phyloP scores from a whole-genome alignment of 2,888 invertebrate genomes.

The Xanthorhoe designata region DNA sequence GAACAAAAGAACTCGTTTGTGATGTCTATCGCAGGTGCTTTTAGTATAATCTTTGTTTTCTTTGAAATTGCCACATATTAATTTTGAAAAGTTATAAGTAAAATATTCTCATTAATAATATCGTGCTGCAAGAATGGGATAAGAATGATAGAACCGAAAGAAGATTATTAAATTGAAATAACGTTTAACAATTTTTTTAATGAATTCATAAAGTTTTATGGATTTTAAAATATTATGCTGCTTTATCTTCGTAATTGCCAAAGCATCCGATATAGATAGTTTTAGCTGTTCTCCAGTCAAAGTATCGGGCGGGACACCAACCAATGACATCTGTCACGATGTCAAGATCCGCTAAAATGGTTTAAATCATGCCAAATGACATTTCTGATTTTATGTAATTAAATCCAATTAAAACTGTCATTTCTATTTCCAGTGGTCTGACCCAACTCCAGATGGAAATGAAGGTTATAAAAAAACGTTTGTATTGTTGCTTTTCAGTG shows the following conservation, averaged over 20 bases:
- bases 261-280: no score
- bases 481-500: neutral
- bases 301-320: no score
- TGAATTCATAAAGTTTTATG: no score
- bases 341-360: neutral
- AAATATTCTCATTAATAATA: no score
- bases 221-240: no score
- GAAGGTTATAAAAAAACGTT: neutral
- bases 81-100: neutral
- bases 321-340: no score
- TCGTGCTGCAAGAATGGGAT: no score
- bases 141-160: no score
- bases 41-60: constrained; percentile 29
- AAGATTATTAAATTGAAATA: no score
- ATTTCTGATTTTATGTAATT: neutral
- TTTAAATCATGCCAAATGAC: neutral
- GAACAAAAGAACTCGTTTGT: constrained; percentile 35
- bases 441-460: neutral
- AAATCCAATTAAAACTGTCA: neutral
- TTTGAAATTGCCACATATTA: constrained; percentile 30
- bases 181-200: no score
- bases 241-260: no score
- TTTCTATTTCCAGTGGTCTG: neutral
- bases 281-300: no score
- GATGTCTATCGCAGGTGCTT: constrained; percentile 33